Evolutionary conservation across 2,797 vertebrate genomes (phyloP).

Genomic region (Bryconaethiops microstoma): DNA sequence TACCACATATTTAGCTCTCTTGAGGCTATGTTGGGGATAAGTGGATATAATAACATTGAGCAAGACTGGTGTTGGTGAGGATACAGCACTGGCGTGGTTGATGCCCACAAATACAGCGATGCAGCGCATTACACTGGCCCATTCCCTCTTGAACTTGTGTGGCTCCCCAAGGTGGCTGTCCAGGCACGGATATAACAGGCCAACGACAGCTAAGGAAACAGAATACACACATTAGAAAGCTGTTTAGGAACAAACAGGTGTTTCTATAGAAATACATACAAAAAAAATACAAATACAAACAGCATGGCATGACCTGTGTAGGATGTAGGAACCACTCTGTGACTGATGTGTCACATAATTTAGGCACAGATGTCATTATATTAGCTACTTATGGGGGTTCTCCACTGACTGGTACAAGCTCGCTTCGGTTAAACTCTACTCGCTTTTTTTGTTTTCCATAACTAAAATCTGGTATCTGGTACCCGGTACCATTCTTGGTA

Average conservation of each 20-base stretch:
- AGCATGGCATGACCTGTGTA: not conserved
- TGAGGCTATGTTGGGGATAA: not conserved
- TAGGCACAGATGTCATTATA: too few relatives aligned
- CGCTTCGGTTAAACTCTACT: too few relatives aligned
- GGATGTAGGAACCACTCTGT: too few relatives aligned
- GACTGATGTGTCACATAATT: too few relatives aligned
- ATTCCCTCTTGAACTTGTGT: slow-evolving; percentile 98
- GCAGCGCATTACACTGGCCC: slow-evolving; percentile 99
- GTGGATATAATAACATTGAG: not conserved
- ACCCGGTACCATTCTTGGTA: too few relatives aligned
- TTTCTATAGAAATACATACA: not conserved
- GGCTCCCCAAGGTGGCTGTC: slow-evolving; percentile 96
- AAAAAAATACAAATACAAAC: too few relatives aligned
- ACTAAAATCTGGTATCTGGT: too few relatives aligned
- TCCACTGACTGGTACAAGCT: too few relatives aligned
- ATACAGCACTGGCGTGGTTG: slow-evolving; percentile 99
- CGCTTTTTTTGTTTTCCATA: too few relatives aligned
- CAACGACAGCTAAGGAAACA: slow-evolving; percentile 87
- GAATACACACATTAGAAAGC: not conserved
- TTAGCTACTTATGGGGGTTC: too few relatives aligned
- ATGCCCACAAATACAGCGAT: slow-evolving; percentile 98
- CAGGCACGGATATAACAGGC: slow-evolving; percentile 94
- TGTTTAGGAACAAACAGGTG: too few relatives aligned
- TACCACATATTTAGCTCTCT: not conserved
- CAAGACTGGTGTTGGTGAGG: slow-evolving; percentile 73